A percentile compares a stretch with the other conserved stretches of the same genome.
Evolutionary conservation across 30 jellyfish, hydroid and myxozoan species (phyloP).

Genomic region (Nemopilema nomurai): DNA sequence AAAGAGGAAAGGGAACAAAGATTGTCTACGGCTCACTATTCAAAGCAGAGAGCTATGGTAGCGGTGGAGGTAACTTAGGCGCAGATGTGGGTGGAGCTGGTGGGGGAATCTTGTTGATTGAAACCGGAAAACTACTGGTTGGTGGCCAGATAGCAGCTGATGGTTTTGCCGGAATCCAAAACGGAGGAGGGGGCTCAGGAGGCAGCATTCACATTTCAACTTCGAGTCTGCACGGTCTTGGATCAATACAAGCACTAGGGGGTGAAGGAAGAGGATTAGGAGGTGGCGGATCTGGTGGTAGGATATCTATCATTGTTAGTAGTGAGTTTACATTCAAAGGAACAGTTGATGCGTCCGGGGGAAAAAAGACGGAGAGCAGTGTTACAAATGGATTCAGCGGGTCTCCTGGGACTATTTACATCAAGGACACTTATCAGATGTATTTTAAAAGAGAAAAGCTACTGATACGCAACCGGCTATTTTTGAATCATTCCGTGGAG

Average conservation of each 20-base stretch:
- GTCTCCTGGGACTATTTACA: conserved; percentile 56
- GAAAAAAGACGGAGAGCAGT: conserved; percentile 7
- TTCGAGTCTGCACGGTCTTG: conserved; percentile 43
- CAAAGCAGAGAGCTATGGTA: conserved; percentile 40
- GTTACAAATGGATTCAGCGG: conserved; percentile 23
- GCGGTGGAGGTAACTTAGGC: conserved; percentile 66
- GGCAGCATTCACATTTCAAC: conserved; percentile 44
- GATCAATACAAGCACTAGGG: conserved; percentile 38
- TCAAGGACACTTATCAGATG: conserved; percentile 27
- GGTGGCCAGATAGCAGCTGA: conserved; percentile 51
- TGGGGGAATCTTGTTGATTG: conserved; percentile 42
- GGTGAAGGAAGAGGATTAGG: conserved; percentile 55
- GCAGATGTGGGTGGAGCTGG: conserved; percentile 48
- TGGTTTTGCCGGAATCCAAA: conserved; percentile 37
- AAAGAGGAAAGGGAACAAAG: conserved; percentile 14
- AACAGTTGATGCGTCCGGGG: conserved; percentile 59
- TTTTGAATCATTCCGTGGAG: conserved; percentile 2
- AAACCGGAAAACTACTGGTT: conserved; percentile 1
- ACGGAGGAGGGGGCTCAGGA: conserved; percentile 76
- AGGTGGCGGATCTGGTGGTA: conserved; percentile 73
- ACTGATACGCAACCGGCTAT: conserved; percentile 21
- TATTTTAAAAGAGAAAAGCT: conserved; percentile 34
- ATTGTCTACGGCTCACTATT: conserved; percentile 54
- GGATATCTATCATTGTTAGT: conserved; percentile 16
- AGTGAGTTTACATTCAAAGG: conserved; percentile 37